Base-by-base conservation (phyloP, 2,113 vertebrate genomes). In the Bufo gargarizans region DNA sequence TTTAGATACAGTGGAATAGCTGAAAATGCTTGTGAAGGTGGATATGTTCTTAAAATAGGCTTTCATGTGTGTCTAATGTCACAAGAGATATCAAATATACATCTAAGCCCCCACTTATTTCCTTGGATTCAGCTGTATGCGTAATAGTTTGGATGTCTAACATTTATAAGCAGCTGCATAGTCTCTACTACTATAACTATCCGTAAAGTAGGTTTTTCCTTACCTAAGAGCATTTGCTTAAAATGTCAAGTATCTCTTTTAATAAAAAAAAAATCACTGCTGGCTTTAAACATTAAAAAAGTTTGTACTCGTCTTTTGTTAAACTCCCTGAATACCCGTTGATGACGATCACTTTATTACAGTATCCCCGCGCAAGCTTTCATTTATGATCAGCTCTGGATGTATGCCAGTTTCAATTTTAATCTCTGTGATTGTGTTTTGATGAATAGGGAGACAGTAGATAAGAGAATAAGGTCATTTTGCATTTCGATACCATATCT, bases 361-460 rank as follows among this genome's bases (percentile, higher is more conserved):
- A 17, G 13, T 67, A 22, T 87, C 53, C n/a, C 63, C 10, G 71
- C 58, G 81, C 17, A 0, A 45, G 47, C 7, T 58, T 53, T 71
- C 77, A 87, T 69, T 80, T 71, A 72, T 71, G 65, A 58, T 69
- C 22, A 0, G 47, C 49, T 58, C 77, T 87, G 77, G 77, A 80
- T 56, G 33, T 19, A 87, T 45, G 77, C 77, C 86, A 87, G 59
- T 80, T 81, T 87, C 63, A 80, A 81, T 72, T 87, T 79, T 81
- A 87, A 87, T 87, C 86, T 80, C 45, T 65, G 22, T 78, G 43
- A 80, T 80, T 87, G 76, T 81, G 45, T 47, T 87, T 87, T 87
- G 77, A 71, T 87, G 86, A 87, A 81, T 80, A 87, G 77, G 63
- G 65, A 87, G 86, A 71, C 63, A 58, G 77, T 71, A 53, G 56